Conservation (phyloP, 2,113 vertebrate genomes). For the Pionites leucogaster region DNA sequence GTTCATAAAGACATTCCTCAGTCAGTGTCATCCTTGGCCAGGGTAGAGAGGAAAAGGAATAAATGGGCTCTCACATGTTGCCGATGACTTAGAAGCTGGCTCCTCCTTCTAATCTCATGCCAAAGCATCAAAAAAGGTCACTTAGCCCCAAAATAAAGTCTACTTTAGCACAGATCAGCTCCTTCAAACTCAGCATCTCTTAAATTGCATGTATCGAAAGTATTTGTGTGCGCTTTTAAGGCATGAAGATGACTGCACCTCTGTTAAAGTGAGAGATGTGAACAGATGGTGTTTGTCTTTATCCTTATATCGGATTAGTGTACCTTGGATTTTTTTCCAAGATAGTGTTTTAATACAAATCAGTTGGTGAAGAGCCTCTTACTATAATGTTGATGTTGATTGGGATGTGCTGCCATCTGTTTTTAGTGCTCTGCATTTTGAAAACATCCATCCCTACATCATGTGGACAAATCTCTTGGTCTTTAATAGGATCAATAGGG, state of each 20-base stretch:
- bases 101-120: not conserved
- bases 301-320: constrained; percentile 73
- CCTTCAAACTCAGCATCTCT: not conserved
- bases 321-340: constrained; percentile 67
- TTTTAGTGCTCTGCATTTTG: constrained; percentile 47
- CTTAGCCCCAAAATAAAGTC: not conserved
- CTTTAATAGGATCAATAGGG: constrained; percentile 45
- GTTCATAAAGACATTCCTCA: not conserved
- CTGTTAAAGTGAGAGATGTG: constrained; percentile 49
- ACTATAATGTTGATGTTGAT: constrained; percentile 59
- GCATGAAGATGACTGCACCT: not conserved
- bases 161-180: not conserved
- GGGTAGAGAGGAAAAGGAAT: not conserved
- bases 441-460: constrained; percentile 47
- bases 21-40: not conserved
- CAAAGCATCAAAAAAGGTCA: not conserved
- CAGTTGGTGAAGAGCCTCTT: constrained; percentile 71
- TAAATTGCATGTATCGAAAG: not conserved
- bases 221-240: not conserved
- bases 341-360: constrained; percentile 73
- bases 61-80: not conserved
- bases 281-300: constrained; percentile 72
- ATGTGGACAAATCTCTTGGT: constrained; percentile 45
- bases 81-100: not conserved
- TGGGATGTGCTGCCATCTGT: constrained; percentile 74